phyloP scores from a whole-genome alignment of 2,113 vertebrate genomes.

The Entelurus aequoreus region DNA sequence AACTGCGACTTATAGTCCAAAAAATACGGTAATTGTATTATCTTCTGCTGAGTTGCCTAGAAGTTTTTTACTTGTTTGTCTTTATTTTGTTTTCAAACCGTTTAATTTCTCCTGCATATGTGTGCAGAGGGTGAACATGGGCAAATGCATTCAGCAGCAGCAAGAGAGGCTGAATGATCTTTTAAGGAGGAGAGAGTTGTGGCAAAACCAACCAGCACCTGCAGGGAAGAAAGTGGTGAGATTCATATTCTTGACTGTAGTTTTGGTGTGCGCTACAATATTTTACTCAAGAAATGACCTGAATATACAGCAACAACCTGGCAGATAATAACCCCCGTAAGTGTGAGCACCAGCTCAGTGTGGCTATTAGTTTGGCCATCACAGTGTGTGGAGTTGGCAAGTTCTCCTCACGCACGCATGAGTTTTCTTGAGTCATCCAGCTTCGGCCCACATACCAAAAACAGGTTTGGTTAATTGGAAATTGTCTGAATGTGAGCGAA shows the following conservation, averaged over 20 bases:
- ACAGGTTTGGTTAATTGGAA: too few relatives aligned
- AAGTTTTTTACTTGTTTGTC: background rate
- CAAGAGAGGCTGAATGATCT: conserved; percentile 72
- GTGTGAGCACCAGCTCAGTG: conserved; percentile 6
- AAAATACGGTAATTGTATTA: too few relatives aligned
- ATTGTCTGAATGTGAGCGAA: too few relatives aligned
- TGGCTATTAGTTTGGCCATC: background rate
- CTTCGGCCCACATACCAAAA: too few relatives aligned
- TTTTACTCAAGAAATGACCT: background rate
- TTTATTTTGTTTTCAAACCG: background rate
- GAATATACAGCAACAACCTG: background rate
- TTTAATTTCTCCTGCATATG: conserved; percentile 6
- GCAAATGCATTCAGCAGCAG: conserved; percentile 79
- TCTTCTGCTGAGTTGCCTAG: too few relatives aligned
- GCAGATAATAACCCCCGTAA: conserved; percentile 11
- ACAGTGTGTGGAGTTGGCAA: too few relatives aligned
- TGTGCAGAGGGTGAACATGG: conserved; percentile 67
- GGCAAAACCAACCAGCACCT: conserved; percentile 48
- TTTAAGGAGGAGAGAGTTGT: conserved; percentile 57
- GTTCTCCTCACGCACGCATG: too few relatives aligned
- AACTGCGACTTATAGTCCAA: too few relatives aligned
- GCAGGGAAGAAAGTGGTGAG: conserved; percentile 72
- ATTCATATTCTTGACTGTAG: background rate
- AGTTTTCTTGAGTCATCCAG: too few relatives aligned
- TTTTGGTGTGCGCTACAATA: background rate